These are phyloP conservation scores for Halichondria panicea DNA, from an alignment of 37 sponge, comb jelly and placozoan genomes.

Conservation along the genomic window DNA sequence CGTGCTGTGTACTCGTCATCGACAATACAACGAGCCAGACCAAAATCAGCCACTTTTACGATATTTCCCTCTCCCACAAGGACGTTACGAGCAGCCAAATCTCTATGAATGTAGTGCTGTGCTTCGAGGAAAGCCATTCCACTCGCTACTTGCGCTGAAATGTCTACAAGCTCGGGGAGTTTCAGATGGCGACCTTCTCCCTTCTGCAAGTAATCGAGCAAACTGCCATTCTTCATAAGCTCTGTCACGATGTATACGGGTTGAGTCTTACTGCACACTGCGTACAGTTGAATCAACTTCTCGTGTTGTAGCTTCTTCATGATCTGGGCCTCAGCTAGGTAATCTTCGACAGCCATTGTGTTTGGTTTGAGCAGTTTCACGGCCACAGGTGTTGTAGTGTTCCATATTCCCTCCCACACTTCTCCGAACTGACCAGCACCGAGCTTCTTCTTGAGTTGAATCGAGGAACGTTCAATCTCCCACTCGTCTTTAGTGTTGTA, in stretches of 20 bases:
- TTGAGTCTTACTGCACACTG: slow-evolving; percentile 86
- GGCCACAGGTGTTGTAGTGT: slow-evolving; percentile 77
- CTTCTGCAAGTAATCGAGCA: slow-evolving; percentile 83
- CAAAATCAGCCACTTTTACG: slow-evolving; percentile 90
- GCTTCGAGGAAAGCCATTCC: slow-evolving; percentile 95
- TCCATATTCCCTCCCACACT: slow-evolving; percentile 90
- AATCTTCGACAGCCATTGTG: slow-evolving; percentile 86
- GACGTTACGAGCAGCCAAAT: slow-evolving; percentile 91
- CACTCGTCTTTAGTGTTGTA: slow-evolving; percentile 93
- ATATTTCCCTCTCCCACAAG: slow-evolving; percentile 87
- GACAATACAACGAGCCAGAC: slow-evolving; percentile 79
- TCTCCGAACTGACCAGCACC: slow-evolving; percentile 86
- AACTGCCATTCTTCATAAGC: slow-evolving; percentile 91
- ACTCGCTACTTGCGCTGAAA: slow-evolving; percentile 83
- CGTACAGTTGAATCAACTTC: slow-evolving; percentile 86
- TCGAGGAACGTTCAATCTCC: slow-evolving; percentile 85
- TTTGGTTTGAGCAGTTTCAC: slow-evolving; percentile 36
- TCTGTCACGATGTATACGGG: slow-evolving; percentile 97
- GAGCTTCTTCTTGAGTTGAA: slow-evolving; percentile 54
- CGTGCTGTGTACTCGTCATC: slow-evolving; percentile 80
- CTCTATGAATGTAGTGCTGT: slow-evolving; percentile 94
- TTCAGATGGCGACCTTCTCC: slow-evolving; percentile 69
- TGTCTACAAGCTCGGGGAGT: slow-evolving; percentile 85
- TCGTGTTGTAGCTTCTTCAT: slow-evolving; percentile 93
- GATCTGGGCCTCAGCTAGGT: slow-evolving; percentile 84